Base-by-base conservation (phyloP, 2,113 vertebrate species). In the Forbesichthys agassizii region DNA sequence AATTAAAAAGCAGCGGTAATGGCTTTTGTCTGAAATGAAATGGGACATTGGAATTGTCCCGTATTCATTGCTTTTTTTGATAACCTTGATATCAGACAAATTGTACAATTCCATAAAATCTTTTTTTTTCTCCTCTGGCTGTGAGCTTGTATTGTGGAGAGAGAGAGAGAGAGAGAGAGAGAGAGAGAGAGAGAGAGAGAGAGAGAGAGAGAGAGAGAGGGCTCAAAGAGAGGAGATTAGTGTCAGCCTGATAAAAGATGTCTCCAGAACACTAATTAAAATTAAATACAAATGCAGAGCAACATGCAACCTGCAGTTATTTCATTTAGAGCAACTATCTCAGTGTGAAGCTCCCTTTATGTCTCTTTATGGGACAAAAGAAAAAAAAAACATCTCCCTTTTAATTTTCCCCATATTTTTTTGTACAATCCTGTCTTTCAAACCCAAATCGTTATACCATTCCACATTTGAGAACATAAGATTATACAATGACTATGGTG, bases 251-350 rank as follows among this genome's bases (percentile, higher is more conserved):
- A 92, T 90, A 89, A 91, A 92, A 91, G 87, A 91, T 91, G 88
- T 90, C 89, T 92, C 77, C 82, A 90, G 90, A 90, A 91, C 88
- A 86, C 85, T 90, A 91, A 92, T 93, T 93, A 92, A 92, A 93
- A 92, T 84, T 89, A 85, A 93, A 92, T 86, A 89, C 82, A 84
- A 88, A 90, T 80, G 85, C 86, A 80, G 83, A 87, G 75, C 82
- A 89, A 90, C 88, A 86, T 86, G 87, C 87, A 90, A 89, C 91
- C 89, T 90, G 83, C 82, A 88, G 87, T 86, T 91, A 91, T 92
- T 92, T 93, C 81, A 87, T 91, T 92, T 85, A 83, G 87, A 85
- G 81, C 81, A 86, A 85, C 88, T 80, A 85, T 90, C 85, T 88
- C 88, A 80, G 80, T 77, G 67, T 72, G 76, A 81, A 69, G 74